These are phyloP conservation scores for Lepus europaeus DNA, from an alignment of 2,113 vertebrate species.

Conservation along the genomic window DNA sequence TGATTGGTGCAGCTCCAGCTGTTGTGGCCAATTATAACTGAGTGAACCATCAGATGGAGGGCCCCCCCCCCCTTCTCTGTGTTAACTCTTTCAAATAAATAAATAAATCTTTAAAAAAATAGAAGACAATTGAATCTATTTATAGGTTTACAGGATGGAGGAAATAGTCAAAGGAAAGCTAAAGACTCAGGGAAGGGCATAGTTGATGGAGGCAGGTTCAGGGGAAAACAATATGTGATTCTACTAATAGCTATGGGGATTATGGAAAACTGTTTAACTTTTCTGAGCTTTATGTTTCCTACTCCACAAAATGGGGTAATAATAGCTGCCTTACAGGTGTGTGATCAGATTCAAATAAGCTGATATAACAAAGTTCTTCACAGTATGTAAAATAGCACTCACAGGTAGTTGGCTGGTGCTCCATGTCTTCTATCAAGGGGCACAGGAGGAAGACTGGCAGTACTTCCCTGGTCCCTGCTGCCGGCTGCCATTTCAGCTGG, in stretches of 20 bases:
- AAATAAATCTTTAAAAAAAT: no score
- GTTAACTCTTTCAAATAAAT: no score
- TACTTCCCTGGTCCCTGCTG: fast-evolving
- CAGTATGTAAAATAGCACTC: neutral
- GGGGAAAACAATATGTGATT: neutral
- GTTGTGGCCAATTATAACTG: no score
- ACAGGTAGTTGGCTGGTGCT: neutral
- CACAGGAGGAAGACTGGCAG: no score
- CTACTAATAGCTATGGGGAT: neutral
- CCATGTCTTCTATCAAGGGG: no score
- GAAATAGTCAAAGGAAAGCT: neutral
- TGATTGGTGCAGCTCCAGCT: no score
- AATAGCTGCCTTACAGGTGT: neutral
- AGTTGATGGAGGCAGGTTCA: neutral
- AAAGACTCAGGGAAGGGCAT: neutral
- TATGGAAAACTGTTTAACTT: neutral
- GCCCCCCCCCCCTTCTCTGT: no score
- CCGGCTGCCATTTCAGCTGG: neutral
- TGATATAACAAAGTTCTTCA: neutral
- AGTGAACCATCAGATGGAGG: no score
- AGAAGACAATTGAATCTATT: neutral
- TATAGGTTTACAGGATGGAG: neutral
- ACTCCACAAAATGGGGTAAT: neutral
- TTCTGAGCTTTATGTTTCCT: neutral
- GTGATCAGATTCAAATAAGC: neutral